phyloP scores from a whole-genome alignment of 2,113 vertebrate species.

The Oreotrochilus melanogaster region DNA sequence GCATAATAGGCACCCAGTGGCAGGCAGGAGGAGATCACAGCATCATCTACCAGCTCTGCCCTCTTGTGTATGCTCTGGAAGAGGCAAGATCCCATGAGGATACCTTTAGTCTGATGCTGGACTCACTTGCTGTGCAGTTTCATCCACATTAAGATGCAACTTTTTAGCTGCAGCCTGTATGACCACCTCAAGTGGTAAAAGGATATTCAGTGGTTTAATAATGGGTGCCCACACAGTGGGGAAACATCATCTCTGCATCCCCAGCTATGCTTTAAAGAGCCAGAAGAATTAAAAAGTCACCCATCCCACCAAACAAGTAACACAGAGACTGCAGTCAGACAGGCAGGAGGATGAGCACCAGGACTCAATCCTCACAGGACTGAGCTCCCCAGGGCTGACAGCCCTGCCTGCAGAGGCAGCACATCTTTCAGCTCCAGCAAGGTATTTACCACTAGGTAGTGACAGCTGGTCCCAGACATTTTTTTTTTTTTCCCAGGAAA shows the following conservation, averaged over 20 bases:
- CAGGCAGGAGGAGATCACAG: not conserved
- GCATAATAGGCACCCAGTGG: not conserved
- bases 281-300: not conserved
- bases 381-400: not conserved
- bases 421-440: not conserved
- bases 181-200: not conserved
- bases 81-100: not conserved
- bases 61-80: not conserved
- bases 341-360: not conserved
- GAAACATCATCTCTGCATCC: not conserved
- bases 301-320: not conserved
- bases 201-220: not conserved
- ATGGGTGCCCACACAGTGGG: not conserved
- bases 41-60: not conserved
- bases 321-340: not conserved
- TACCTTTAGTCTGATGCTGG: not conserved
- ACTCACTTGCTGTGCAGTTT: not conserved
- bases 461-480: not conserved
- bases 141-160: fast-evolving
- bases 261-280: not conserved
- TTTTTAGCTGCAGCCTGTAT: not conserved
- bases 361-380: fast-evolving
- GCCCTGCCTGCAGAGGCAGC: not conserved
- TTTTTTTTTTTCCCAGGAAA: not conserved
- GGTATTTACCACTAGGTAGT: not conserved